Evolutionary conservation across 2,113 vertebrate species (phyloP).

Genomic region (Pseudolaguvia tuberculata): DNA sequence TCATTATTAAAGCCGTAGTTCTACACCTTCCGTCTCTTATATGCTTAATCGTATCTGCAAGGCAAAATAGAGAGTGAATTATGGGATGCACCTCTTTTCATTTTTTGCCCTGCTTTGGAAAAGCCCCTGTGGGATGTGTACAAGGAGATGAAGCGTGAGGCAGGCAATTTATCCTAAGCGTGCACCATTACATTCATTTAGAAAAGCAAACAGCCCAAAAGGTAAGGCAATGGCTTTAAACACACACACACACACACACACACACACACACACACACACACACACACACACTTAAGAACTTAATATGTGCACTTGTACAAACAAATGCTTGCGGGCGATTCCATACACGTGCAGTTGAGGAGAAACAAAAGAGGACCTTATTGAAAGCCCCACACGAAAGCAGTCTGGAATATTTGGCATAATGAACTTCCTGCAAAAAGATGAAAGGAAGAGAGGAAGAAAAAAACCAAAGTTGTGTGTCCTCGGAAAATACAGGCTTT

Average conservation of each 20-base stretch:
- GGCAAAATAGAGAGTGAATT: slow-evolving; percentile 65
- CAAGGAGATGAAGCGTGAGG: slow-evolving; percentile 60
- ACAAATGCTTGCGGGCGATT: slow-evolving; percentile 11
- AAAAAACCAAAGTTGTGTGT: neutral
- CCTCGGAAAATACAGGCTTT: neutral
- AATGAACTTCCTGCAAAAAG: slow-evolving; percentile 57
- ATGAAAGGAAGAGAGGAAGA: slow-evolving; percentile 54
- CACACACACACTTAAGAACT: slow-evolving; percentile 12
- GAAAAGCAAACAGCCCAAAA: slow-evolving; percentile 70
- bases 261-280: slow-evolving; percentile 10
- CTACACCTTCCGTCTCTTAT: slow-evolving; percentile 56
- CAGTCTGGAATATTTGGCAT: slow-evolving; percentile 53
- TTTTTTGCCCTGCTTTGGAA: slow-evolving; percentile 38
- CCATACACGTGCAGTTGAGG: slow-evolving; percentile 11
- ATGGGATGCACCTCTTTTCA: slow-evolving; percentile 58
- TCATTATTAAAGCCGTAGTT: too few relatives aligned
- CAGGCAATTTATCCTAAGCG: slow-evolving; percentile 68
- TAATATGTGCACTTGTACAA: slow-evolving; percentile 15
- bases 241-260: slow-evolving; percentile 12
- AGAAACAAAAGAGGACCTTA: slow-evolving; percentile 17
- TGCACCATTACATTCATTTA: slow-evolving; percentile 72
- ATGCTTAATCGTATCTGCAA: slow-evolving; percentile 57
- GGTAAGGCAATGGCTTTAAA: slow-evolving; percentile 45
- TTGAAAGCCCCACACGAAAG: slow-evolving; percentile 5
- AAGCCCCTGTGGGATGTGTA: slow-evolving; percentile 62